These are phyloP conservation scores for Channa striata DNA, from an alignment of 2,797 vertebrate genomes.

Conservation along the genomic window DNA sequence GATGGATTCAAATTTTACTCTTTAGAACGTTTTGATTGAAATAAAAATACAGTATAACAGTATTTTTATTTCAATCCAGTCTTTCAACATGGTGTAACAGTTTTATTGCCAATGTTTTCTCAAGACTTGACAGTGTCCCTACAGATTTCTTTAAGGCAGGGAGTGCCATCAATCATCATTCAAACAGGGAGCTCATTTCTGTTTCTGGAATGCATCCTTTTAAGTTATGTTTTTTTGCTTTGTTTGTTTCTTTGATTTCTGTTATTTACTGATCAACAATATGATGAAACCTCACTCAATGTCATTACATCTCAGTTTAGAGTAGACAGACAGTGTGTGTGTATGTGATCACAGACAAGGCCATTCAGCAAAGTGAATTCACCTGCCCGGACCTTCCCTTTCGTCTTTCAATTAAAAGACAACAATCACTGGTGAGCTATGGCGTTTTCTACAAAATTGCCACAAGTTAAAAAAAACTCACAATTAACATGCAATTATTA, in stretches of 20 bases:
- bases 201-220: neutral
- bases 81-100: constrained; percentile 8
- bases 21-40: neutral
- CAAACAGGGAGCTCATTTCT: too few species aligned
- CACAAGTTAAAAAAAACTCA: constrained; percentile 59
- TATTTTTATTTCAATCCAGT: constrained; percentile 8
- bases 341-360: constrained; percentile 44
- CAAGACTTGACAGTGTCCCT: neutral
- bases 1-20: neutral
- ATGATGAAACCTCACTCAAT: constrained; percentile 14
- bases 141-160: neutral
- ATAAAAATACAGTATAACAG: too few species aligned
- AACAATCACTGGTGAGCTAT: constrained; percentile 57
- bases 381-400: constrained; percentile 43
- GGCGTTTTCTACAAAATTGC: constrained; percentile 58
- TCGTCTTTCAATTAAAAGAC: constrained; percentile 58
- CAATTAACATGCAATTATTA: constrained; percentile 36
- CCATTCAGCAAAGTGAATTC: constrained; percentile 61
- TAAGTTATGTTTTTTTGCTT: too few species aligned
- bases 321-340: neutral
- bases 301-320: constrained; percentile 27
- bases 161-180: too few species aligned
- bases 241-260: neutral
- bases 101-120: neutral
- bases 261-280: constrained; percentile 14